Base-by-base conservation (phyloP, 1,140 invertebrate species). In the Glossosoma conforme region DNA sequence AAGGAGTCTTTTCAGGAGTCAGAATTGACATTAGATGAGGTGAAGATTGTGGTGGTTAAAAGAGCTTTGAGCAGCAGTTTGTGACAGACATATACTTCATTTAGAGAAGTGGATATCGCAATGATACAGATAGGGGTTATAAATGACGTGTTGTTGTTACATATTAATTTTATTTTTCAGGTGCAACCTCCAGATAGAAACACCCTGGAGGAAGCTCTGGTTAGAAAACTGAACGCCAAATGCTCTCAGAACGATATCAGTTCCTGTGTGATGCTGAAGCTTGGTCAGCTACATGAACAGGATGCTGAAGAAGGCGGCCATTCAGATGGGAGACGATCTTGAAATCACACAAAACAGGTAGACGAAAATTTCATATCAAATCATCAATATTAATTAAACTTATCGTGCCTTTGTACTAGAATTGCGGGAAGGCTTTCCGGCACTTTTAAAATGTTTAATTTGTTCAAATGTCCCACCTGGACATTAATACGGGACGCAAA, bases 241-340 rank as follows among this genome's bases (percentile, higher is more conserved):
- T 91, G 87, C 60, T 77, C 79, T 1, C 79, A 86, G 43, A 77
- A 83, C 33, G 86, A 89, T 54, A 78, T 85, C 9, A 85, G 83
- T 20, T 83, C 86, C 13, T 91, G 87, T 61, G 81, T 87, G 52
- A 87, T 88, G 75, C 69, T 87, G 2, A 89, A 89, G 66, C 64
- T n/a, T 88, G 48, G 82, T 89, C 2, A 84, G 83, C 1, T 89
- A 89, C 61, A 86, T 89, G 72, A 88, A 91, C 67, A 76, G 82
- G 40, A 76, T 90, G 60, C 69, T 89, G 62, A 86, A 88, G 64
- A 91, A 88, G 49, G 82, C 85, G 0, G 80, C 82, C 36, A 77
- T 89, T 56, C 84, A 87, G 60, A 62, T 87, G 3, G 80, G 81
- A 18, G 86, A 88, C 19, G 84, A 85, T 54, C 72, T 89, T 33